Evolutionary conservation across 2,113 vertebrate species (phyloP), one percentile per base, ranked within the genome.

Genomic region (Cisticola juncidis): DNA sequence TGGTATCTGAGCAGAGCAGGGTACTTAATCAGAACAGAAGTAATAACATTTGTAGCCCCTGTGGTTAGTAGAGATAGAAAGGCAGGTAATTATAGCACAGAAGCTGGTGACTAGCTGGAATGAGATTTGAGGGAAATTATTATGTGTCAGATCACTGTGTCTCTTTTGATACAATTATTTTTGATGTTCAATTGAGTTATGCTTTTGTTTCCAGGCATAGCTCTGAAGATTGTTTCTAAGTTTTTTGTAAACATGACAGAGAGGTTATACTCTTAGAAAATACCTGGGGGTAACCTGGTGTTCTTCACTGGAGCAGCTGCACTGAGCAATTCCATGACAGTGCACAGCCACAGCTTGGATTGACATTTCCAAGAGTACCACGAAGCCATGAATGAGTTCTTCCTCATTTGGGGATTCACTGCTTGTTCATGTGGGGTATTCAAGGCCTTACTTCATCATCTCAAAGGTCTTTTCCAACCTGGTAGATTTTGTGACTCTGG

Each of bases 51-150:
- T 70, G 68, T 77, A 93, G 68, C 26, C 71, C 82, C 62, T 70
- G 58, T 90, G 86, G 62, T 77, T 88, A 86, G 33, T 42, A 51
- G 79, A 88, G 81, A 45, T 48, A 90, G 45, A 92, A 80, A 82
- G 38, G 53, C 35, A 91, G 77, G 72, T 89, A 86, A 92, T 94
- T 91, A 86, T 68, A 89, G 47, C 47, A 87, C 86, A 78, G 89
- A 81, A 71, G 7, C 71, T 65, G 29, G 64, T 16, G 69, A 91
- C 72, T 70, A 58, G 21, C 42, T 84, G 92, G 35, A 92, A 84
- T 71, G 77, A 86, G 77, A 74, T 91, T 61, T 91, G 68, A 70
- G 64, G 50, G 40, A 92, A 94, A 89, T 89, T 73, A 33, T 35
- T 80, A 2, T 5, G 2, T 77, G 72, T 81, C 77, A 81, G 64